Conservation (phyloP, 2,797 vertebrate species). For the Etheostoma perlongum region DNA sequence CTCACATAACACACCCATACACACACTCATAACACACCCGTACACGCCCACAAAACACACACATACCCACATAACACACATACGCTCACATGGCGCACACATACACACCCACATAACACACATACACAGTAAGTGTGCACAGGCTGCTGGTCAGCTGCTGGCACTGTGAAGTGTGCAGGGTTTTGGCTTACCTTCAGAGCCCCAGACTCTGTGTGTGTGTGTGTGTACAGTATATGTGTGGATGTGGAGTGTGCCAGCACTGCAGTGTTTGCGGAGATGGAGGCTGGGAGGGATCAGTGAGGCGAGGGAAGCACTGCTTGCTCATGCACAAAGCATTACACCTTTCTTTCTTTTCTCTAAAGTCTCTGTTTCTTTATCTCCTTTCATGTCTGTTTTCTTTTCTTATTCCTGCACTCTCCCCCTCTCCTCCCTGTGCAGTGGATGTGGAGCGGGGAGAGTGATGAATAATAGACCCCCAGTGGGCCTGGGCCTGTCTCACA, state of each 20-base stretch:
- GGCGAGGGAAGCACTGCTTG: slow-evolving; percentile 18
- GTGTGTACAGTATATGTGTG: neutral
- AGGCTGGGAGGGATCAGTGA: slow-evolving; percentile 11
- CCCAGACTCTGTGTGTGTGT: neutral
- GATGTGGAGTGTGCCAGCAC: slow-evolving; percentile 51
- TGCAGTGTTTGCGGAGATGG: slow-evolving; percentile 48
- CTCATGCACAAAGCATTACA: slow-evolving; percentile 1
- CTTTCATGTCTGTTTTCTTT: slow-evolving; percentile 1
- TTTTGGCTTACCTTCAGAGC: slow-evolving; percentile 28
- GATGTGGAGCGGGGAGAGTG: neutral
- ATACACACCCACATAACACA: too few species aligned
- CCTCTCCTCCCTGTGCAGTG: slow-evolving; percentile 1
- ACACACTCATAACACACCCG: too few species aligned
- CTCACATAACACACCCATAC: too few species aligned
- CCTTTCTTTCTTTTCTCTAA: slow-evolving; percentile 11
- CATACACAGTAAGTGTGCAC: too few species aligned
- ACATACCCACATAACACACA: too few species aligned
- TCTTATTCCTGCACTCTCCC: neutral
- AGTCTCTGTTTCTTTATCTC: slow-evolving; percentile 5
- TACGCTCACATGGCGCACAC: too few species aligned
- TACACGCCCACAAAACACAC: too few species aligned
- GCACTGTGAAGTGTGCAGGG: too few species aligned
- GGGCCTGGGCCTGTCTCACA: neutral
- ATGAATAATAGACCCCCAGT: slow-evolving; percentile 6
- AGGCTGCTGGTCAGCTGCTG: too few species aligned